Base-by-base conservation (phyloP, 2,113 vertebrate species). In the Mormoops blainvillei region DNA sequence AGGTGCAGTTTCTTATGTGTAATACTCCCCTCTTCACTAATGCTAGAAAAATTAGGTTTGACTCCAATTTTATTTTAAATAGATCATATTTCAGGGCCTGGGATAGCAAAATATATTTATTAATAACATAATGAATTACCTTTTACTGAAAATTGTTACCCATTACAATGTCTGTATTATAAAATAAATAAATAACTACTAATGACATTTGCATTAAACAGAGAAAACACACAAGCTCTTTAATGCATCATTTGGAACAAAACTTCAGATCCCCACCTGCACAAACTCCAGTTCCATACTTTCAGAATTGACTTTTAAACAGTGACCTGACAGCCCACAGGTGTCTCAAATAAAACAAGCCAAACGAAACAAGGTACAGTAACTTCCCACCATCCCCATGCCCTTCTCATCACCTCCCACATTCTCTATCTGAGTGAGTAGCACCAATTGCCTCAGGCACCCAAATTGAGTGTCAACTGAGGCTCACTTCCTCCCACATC, bases 141-240 rank as follows among this genome's bases (percentile, higher is more conserved):
- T 88, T 95, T 81, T 90, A 85, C 93, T 95, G 82, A 93, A 87
- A 95, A 43, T 67, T 94, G 31, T 65, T 70, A 96, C 54, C 71
- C 58, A 94, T 85, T 92, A 93, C 86, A 85, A 73, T 54, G 31
- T 71, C 80, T 92, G 95, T 80, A 82, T 74, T 94, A 56, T 76
- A 76, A 92, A 92, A 80, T 61, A 94, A 97, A 52, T 90, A 91
- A 91, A 95, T 80, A 43, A 95, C 70, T 83, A 84, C 70, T 83
- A 76, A 94, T 78, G 88, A 76, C 9, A 74, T 92, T 71, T 74
- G 63, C 68, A 74, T 73, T 76, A 87, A 70, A 50, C 28, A 52
- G 6, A 82, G 36, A 67, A 87, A 94, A 82, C 81, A 86, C 31
- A 80, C 20, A 87, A 84, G 18, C 31, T 92, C 73, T 84, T 87